phyloP scores from a whole-genome alignment of 2,113 vertebrate genomes.

The Microtus pennsylvanicus region DNA sequence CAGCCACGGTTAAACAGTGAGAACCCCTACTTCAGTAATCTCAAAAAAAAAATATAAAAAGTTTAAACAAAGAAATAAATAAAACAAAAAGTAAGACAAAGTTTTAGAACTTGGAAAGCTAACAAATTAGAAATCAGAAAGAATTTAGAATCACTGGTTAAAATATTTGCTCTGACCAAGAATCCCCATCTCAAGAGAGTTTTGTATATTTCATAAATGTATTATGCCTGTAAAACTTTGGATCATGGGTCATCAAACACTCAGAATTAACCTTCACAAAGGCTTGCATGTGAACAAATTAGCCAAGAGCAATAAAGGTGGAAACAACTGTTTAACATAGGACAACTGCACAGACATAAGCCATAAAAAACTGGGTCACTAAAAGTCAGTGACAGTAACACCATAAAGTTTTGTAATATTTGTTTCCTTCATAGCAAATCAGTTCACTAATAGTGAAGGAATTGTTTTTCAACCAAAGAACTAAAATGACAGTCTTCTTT shows the following conservation, averaged over 20 bases:
- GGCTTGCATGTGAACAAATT: not conserved
- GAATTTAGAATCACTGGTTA: not conserved
- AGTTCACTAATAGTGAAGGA: not conserved
- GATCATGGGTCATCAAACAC: not conserved
- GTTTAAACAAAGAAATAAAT: not conserved
- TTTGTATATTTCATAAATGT: not conserved
- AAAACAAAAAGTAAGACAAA: not conserved
- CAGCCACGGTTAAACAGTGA: too few relatives aligned
- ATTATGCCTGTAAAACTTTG: not conserved
- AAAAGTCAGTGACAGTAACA: not conserved
- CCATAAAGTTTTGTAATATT: not conserved
- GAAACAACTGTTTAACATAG: not conserved
- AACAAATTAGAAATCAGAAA: constrained; percentile 18
- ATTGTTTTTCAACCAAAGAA: not conserved
- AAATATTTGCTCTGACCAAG: not conserved
- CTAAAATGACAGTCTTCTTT: not conserved
- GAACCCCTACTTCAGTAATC: not conserved
- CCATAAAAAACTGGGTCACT: not conserved
- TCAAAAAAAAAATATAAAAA: not conserved
- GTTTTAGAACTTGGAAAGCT: constrained; percentile 21
- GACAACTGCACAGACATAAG: not conserved
- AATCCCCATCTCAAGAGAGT: not conserved
- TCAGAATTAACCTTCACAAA: constrained; percentile 27
- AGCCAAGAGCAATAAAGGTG: not conserved
- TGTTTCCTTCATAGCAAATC: not conserved